These are phyloP conservation scores for Cherax quadricarinatus DNA, from an alignment of 1,140 invertebrate genomes.

Conservation along the genomic window DNA sequence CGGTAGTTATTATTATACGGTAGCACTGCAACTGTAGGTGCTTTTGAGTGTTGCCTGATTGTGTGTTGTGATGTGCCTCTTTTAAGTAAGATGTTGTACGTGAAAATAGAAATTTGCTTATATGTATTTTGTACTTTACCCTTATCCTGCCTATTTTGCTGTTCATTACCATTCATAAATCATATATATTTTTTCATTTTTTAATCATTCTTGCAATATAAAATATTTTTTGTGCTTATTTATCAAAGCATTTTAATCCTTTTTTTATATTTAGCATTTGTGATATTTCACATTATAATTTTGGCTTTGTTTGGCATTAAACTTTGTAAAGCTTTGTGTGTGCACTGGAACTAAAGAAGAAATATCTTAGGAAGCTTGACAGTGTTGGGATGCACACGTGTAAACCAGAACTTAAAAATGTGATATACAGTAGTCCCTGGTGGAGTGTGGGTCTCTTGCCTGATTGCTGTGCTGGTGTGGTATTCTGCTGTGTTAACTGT, in stretches of 20 bases:
- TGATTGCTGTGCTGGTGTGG: conserved; percentile 32
- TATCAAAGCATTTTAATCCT: not conserved
- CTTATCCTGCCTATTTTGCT: not conserved
- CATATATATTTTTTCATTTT: conserved; percentile 15
- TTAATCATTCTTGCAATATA: conserved; percentile 14
- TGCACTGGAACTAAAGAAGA: conserved; percentile 36
- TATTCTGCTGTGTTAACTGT: conserved; percentile 56
- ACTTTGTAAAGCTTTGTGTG: conserved; percentile 47
- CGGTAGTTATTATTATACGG: conserved; percentile 3
- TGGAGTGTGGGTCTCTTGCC: conserved; percentile 14
- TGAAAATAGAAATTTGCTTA: not conserved
- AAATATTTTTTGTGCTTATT: conserved; percentile 28
- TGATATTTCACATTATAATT: conserved; percentile 21
- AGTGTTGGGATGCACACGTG: conserved; percentile 27
- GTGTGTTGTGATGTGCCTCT: conserved; percentile 1
- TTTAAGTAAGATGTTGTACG: not conserved
- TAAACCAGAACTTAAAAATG: conserved; percentile 28
- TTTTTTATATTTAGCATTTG: conserved; percentile 27
- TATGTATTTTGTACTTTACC: not conserved
- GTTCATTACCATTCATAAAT: not conserved
- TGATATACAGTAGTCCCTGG: conserved; percentile 27
- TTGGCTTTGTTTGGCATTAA: conserved; percentile 33
- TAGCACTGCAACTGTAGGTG: not conserved
- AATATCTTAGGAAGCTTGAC: conserved; percentile 14
- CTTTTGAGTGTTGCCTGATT: conserved; percentile 31